A percentile compares a stretch with the other conserved stretches of the same genome.
phyloP scores from a whole-genome alignment of 2,888 invertebrate genomes.

The Coelogynopora nodosa region DNA sequence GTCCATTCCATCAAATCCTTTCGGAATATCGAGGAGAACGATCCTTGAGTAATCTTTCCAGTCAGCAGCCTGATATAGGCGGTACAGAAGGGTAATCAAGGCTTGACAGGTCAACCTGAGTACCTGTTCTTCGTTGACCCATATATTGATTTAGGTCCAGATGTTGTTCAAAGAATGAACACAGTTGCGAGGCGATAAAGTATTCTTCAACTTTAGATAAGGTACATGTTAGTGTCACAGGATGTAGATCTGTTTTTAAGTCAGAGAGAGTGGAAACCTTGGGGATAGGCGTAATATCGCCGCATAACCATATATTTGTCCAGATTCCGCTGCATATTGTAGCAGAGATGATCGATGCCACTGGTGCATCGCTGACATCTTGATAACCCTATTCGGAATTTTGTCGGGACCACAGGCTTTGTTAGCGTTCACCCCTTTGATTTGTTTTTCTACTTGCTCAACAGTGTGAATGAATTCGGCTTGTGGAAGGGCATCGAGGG shows the following conservation, averaged over 20 bases:
- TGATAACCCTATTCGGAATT: background rate
- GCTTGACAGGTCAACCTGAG: too few species aligned
- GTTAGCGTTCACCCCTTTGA: background rate
- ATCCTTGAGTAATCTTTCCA: background rate
- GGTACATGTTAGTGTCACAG: background rate
- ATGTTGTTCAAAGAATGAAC: background rate
- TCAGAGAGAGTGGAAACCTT: background rate
- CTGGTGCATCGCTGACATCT: background rate
- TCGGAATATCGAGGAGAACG: background rate
- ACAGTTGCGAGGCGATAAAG: background rate
- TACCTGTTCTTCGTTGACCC: background rate
- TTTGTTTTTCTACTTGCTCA: background rate
- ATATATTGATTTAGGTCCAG: background rate
- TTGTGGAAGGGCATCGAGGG: background rate
- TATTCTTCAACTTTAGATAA: background rate
- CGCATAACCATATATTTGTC: background rate
- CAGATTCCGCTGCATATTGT: background rate
- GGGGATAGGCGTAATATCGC: background rate
- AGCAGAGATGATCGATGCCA: background rate
- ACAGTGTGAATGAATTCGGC: background rate
- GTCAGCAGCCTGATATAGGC: background rate
- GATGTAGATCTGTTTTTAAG: background rate
- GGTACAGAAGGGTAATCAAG: background rate
- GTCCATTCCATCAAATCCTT: background rate
- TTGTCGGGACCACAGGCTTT: background rate